These are phyloP conservation scores for Mionectes macconnelli DNA, from an alignment of 2,113 vertebrate species.

Conservation along the genomic window DNA sequence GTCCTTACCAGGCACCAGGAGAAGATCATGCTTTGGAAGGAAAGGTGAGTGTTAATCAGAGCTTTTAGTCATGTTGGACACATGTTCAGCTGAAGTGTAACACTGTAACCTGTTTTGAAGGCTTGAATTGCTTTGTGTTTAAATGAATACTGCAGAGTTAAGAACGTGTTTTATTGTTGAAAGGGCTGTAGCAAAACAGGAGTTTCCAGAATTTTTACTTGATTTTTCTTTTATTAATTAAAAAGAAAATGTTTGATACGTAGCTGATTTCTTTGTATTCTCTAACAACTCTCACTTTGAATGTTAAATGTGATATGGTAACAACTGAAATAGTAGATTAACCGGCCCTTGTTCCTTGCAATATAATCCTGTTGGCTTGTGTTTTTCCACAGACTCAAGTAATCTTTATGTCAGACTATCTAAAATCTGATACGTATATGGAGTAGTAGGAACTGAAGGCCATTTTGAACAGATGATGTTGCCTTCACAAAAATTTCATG, in stretches of 20 bases:
- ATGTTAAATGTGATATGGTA: not conserved
- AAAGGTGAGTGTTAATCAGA: conserved; percentile 71
- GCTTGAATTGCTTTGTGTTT: not conserved
- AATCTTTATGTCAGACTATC: not conserved
- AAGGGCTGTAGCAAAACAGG: not conserved
- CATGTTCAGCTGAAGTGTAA: not conserved
- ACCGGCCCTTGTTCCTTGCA: not conserved
- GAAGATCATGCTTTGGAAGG: conserved; percentile 56
- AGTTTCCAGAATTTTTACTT: not conserved
- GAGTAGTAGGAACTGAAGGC: not conserved
- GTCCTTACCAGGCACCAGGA: conserved; percentile 62
- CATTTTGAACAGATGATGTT: not conserved
- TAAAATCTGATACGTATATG: not conserved
- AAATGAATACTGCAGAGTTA: not conserved
- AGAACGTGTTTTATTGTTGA: not conserved
- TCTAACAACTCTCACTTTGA: not conserved
- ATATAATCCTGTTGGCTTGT: not conserved
- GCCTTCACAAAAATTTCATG: not conserved
- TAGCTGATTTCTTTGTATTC: not conserved
- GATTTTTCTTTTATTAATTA: not conserved
- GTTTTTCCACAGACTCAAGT: not conserved
- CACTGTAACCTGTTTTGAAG: not conserved
- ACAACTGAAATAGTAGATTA: not conserved
- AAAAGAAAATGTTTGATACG: not conserved
- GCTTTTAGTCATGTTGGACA: not conserved